A percentile compares a stretch with the other conserved stretches of the same genome.
These are phyloP conservation scores for Agrypnus murinus DNA, from an alignment of 2,888 invertebrate genomes.

Conservation along the genomic window DNA sequence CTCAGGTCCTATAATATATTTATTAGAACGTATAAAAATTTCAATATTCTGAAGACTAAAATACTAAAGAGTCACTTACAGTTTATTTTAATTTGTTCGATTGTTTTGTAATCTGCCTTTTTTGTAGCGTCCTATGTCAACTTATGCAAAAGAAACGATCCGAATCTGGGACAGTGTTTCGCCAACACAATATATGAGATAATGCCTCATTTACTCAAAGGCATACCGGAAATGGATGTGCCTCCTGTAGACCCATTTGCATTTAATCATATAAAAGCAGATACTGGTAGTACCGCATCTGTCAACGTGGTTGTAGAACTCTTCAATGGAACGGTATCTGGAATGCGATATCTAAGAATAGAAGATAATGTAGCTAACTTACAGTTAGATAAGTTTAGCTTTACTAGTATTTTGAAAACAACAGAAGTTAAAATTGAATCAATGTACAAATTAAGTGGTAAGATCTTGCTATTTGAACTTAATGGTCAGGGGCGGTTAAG, in stretches of 20 bases:
- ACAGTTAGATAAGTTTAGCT: slow-evolving; percentile 12
- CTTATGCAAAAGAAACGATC: slow-evolving; percentile 61
- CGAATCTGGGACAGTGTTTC: slow-evolving; percentile 64
- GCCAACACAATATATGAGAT: slow-evolving; percentile 60
- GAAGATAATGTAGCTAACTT: slow-evolving; percentile 45
- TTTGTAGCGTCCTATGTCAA: slow-evolving; percentile 48
- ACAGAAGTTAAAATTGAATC: slow-evolving; percentile 57
- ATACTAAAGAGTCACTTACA: no score
- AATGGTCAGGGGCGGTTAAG: background rate
- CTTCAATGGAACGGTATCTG: slow-evolving; percentile 56
- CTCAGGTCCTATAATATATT: no score
- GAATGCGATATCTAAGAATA: slow-evolving; percentile 57
- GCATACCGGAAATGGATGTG: slow-evolving; percentile 65
- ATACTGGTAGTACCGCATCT: slow-evolving; percentile 58
- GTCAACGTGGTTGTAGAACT: slow-evolving; percentile 60
- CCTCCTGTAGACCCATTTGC: slow-evolving; percentile 64
- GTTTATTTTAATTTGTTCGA: no score
- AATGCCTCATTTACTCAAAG: slow-evolving; percentile 61
- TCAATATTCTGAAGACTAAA: no score
- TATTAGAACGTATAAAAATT: no score
- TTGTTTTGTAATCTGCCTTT: no score
- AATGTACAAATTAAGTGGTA: slow-evolving; percentile 56
- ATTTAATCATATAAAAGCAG: slow-evolving; percentile 58
- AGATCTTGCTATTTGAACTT: slow-evolving; percentile 30
- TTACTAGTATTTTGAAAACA: slow-evolving; percentile 14